Base-by-base conservation (phyloP, 2,888 invertebrate species). In the Rutpela maculata region DNA sequence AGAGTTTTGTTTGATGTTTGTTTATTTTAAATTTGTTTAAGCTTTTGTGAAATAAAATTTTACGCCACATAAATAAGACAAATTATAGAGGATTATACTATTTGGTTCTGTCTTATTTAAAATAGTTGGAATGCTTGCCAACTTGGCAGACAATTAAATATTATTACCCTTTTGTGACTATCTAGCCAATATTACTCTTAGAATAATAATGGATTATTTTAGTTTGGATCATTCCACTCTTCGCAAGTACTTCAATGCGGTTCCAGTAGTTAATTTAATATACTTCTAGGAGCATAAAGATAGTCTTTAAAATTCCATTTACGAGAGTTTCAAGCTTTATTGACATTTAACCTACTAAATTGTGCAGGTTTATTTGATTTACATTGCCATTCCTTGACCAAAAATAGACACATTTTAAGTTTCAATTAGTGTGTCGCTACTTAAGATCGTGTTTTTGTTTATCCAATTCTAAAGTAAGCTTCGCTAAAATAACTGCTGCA, bases 171-270 rank as follows among this genome's bases (percentile, higher is more conserved):
- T 43, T 38, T 65, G 18, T 19, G 43, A 35, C 65, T 17, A 19
- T 17, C 65, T 19, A 65, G 65, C 18, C 65, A 19, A 65, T 43
- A 65, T 43, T 65, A 19, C 43, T 38, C 18, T 31, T 22, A 31
- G 62, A 62, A 62, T 62, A 31, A 17, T 62, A 62, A 62, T 62
- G 62, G 35, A 62, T 22, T 19, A 62, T 62, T 62, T 62, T 26
- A 62, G 22, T 35, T 62, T n/a, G 62, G 17, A n/a, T 62, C 26
- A 62, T 31, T 62, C 62, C 62, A 17, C 62, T 62, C 31, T 31
- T 31, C 62, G 62, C 12, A 62, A 59, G 15, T 62, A 31, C 15
- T 62, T 31, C 26, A 22, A 22, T 62, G 31, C n/a, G 62, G 62
- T 60, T 26, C 22, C 60, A 22, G 60, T n/a, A 62, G 35, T 62